phyloP scores from a whole-genome alignment of 2,113 vertebrate species.

The Thunnus thynnus region DNA sequence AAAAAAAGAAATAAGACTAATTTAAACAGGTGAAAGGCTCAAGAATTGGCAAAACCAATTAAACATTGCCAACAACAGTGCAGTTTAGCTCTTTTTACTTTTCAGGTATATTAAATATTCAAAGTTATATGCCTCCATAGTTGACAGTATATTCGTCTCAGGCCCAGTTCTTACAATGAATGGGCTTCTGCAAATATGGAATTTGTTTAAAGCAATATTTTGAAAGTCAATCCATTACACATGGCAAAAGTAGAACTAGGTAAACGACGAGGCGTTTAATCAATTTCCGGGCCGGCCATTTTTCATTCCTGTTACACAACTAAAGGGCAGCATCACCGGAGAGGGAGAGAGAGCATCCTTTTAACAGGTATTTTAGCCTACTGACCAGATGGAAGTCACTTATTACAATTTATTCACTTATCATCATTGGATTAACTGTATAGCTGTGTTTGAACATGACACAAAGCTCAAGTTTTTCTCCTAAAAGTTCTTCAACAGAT shows the following conservation, averaged over 20 bases:
- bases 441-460: not conserved
- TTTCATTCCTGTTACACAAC: conserved; percentile 27
- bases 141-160: conserved; percentile 12
- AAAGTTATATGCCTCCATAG: conserved; percentile 7
- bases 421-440: no score
- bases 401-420: no score
- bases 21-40: not conserved
- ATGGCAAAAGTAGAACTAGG: not conserved
- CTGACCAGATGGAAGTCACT: not conserved
- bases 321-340: not conserved
- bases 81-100: conserved; percentile 8
- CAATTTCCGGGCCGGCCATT: conserved; percentile 26
- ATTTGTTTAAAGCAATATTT: conserved; percentile 15
- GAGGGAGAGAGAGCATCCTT: not conserved
- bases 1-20: not conserved
- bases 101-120: conserved; percentile 24
- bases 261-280: not conserved
- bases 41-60: not conserved
- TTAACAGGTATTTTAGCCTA: not conserved
- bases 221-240: conserved; percentile 38
- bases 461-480: not conserved
- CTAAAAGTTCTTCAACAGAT: not conserved
- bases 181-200: conserved; percentile 15
- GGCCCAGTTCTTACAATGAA: conserved; percentile 21
- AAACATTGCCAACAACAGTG: not conserved